These are phyloP conservation scores for Rhinolophus ferrumequinum DNA, from an alignment of 2,113 vertebrate genomes.

Conservation along the genomic window DNA sequence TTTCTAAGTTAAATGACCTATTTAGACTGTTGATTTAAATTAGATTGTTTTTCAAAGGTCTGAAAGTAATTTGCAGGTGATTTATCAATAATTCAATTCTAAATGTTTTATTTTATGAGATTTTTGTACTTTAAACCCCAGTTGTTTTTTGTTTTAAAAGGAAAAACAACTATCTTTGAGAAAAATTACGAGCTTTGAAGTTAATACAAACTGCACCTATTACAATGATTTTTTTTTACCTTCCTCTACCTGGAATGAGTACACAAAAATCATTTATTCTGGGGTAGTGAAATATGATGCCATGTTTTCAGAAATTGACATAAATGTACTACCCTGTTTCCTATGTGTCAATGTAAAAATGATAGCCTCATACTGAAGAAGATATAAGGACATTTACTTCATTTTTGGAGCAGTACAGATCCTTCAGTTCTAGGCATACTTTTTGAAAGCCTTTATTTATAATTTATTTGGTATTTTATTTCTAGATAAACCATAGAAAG, in stretches of 20 bases:
- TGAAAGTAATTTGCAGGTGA: conserved; percentile 57
- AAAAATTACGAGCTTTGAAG: conserved; percentile 22
- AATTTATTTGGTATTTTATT: conserved; percentile 44
- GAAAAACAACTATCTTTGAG: conserved; percentile 4
- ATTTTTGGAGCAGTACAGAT: background rate
- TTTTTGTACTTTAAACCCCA: background rate
- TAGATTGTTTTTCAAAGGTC: conserved; percentile 62
- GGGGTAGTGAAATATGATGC: background rate
- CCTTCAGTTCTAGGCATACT: background rate
- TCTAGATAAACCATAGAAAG: background rate
- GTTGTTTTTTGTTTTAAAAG: background rate
- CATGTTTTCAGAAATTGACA: conserved; percentile 3
- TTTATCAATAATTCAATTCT: background rate
- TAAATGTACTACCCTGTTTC: conserved; percentile 1
- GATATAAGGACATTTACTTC: background rate
- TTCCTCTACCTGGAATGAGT: background rate
- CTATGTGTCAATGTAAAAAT: background rate
- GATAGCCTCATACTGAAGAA: background rate
- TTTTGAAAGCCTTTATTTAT: conserved; percentile 43
- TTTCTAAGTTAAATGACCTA: conserved; percentile 80
- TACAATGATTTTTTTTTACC: background rate
- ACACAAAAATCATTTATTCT: background rate
- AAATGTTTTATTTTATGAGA: conserved; percentile 44
- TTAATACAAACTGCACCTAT: background rate
- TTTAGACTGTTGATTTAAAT: conserved; percentile 69